Evolutionary conservation across 2,113 vertebrate species (phyloP).

Genomic region (Onychostruthus taczanowskii): DNA sequence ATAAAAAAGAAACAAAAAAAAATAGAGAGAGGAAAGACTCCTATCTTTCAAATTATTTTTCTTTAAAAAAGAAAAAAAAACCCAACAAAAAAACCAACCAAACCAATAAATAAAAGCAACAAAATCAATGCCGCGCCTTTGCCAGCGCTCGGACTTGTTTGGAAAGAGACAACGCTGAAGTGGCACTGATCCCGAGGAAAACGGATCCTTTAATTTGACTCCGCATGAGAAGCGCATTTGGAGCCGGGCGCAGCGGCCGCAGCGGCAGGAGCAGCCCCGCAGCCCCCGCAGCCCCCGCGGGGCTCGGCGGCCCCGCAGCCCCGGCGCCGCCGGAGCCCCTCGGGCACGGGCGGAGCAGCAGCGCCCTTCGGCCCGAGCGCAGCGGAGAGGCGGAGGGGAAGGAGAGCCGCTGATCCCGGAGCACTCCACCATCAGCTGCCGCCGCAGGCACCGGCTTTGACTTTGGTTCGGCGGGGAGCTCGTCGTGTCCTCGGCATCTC

Average conservation of each 20-base stretch:
- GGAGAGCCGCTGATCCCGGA: background rate
- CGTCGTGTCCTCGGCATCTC: background rate
- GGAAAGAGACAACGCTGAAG: conserved; percentile 49
- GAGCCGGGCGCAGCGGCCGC: conserved; percentile 9
- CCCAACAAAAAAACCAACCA: too few species aligned
- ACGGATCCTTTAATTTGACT: conserved; percentile 59
- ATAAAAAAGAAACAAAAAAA: background rate
- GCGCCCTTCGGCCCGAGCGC: background rate
- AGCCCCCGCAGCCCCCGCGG: background rate
- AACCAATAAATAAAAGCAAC: background rate
- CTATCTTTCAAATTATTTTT: background rate
- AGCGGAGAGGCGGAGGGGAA: background rate
- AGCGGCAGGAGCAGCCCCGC: conserved; percentile 15
- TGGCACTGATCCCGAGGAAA: conserved; percentile 43
- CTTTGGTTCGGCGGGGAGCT: background rate
- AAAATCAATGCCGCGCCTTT: background rate
- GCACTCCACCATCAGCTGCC: background rate
- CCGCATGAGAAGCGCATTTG: conserved; percentile 24
- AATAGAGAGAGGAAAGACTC: background rate
- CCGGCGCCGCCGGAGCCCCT: background rate
- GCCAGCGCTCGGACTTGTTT: conserved; percentile 59
- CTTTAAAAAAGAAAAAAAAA: background rate
- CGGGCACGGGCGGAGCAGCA: background rate
- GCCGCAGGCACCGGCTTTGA: background rate
- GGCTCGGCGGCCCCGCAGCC: background rate